Evolutionary conservation across 1,140 invertebrate species (phyloP).

Genomic region (Eupristina koningsbergeri): DNA sequence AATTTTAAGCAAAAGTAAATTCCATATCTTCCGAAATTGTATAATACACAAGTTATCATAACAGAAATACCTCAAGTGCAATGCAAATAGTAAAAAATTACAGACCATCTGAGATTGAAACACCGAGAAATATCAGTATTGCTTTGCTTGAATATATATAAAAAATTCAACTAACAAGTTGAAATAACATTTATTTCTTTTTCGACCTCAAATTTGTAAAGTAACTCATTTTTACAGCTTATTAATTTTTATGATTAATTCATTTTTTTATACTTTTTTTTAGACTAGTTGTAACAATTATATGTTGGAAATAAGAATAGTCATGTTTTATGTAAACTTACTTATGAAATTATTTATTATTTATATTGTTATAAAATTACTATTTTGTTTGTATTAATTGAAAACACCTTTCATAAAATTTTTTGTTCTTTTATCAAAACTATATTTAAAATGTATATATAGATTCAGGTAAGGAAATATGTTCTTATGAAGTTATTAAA

Average conservation of each 20-base stretch:
- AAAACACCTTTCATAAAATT: too few species aligned
- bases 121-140: neutral
- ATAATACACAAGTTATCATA: neutral
- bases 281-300: too few species aligned
- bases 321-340: too few species aligned
- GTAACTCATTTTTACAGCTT: neutral
- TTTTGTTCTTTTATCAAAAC: too few species aligned
- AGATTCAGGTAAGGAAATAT: too few species aligned
- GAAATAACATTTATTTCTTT: neutral
- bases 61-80: conserved; percentile 1
- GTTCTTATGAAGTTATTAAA: too few species aligned
- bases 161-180: neutral
- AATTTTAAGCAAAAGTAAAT: too few species aligned
- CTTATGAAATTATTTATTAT: too few species aligned
- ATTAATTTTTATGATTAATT: neutral
- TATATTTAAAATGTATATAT: too few species aligned
- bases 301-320: too few species aligned
- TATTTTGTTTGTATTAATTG: too few species aligned
- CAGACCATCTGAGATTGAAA: conserved; percentile 1
- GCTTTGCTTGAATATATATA: neutral
- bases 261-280: neutral
- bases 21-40: neutral
- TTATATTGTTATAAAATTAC: too few species aligned
- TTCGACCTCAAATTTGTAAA: neutral
- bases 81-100: conserved; percentile 19